These are phyloP conservation scores for Corvus moneduloides DNA, from an alignment of 2,113 vertebrate genomes.

Conservation along the genomic window DNA sequence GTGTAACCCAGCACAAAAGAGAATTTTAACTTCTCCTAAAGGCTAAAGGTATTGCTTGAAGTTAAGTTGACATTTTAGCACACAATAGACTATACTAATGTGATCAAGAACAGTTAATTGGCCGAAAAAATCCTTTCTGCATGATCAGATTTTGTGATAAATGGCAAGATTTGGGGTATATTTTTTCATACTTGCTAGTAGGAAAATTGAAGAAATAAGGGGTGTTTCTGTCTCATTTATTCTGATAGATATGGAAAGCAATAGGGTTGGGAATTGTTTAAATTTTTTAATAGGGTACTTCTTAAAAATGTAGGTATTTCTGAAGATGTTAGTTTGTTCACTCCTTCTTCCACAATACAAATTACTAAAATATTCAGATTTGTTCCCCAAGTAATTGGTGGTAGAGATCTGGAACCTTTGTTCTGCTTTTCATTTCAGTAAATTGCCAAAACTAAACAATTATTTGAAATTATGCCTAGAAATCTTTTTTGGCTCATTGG, in stretches of 20 bases:
- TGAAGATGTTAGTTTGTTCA: neutral
- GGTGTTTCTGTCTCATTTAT: neutral
- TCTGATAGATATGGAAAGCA: neutral
- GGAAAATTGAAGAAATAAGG: neutral
- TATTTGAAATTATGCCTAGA: neutral
- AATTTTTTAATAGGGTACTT: neutral
- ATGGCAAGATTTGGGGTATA: neutral
- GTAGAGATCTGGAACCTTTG: neutral
- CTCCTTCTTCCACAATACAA: neutral
- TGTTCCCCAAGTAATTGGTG: neutral
- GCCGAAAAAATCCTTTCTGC: neutral
- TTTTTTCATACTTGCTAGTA: neutral
- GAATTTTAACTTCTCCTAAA: neutral
- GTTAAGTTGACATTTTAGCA: neutral
- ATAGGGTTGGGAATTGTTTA: neutral
- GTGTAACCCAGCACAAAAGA: neutral
- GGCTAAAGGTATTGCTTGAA: neutral
- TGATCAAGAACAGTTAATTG: neutral
- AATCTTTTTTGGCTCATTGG: neutral
- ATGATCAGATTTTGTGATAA: neutral
- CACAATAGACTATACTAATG: neutral
- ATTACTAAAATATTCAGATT: neutral
- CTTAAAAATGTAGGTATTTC: neutral
- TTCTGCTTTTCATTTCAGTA: neutral
- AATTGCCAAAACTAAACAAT: neutral